phyloP scores from a whole-genome alignment of 2,113 vertebrate genomes.

The Poeciliopsis retropinna region DNA sequence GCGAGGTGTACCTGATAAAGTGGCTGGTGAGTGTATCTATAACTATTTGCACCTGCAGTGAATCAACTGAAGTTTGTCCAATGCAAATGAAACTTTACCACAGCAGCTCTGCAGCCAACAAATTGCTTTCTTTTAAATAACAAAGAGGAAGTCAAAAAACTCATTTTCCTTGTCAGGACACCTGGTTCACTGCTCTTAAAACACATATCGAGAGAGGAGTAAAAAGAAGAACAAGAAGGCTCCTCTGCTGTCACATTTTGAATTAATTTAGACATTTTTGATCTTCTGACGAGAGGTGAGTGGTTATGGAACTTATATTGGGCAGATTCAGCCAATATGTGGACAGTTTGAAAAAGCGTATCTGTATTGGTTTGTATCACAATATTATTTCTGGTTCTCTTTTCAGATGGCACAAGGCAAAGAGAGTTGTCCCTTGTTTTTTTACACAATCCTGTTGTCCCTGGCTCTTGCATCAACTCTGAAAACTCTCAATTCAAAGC shows the following conservation, averaged over 20 bases:
- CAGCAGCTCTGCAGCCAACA: neutral
- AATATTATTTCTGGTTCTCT: neutral
- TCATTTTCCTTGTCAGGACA: neutral
- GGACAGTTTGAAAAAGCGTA: no score
- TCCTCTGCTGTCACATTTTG: neutral
- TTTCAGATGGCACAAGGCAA: slow-evolving; percentile 2
- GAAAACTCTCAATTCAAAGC: slow-evolving; percentile 56
- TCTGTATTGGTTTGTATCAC: neutral
- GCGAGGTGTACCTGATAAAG: no score
- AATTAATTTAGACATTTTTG: neutral
- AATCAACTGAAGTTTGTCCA: neutral
- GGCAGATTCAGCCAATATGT: no score
- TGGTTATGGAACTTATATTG: neutral
- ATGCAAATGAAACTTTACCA: neutral
- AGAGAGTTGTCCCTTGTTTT: slow-evolving; percentile 20
- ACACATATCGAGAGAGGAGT: neutral
- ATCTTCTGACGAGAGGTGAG: neutral
- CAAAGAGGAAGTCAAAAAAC: neutral
- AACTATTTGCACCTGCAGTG: neutral
- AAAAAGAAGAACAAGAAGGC: neutral
- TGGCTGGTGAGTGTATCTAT: no score
- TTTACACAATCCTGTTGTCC: slow-evolving; percentile 8
- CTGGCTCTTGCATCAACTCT: slow-evolving; percentile 38
- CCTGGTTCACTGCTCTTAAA: neutral
- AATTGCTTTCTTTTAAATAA: neutral